Base-by-base conservation (phyloP, 1,140 invertebrate species). In the Epicauta chinensis region DNA sequence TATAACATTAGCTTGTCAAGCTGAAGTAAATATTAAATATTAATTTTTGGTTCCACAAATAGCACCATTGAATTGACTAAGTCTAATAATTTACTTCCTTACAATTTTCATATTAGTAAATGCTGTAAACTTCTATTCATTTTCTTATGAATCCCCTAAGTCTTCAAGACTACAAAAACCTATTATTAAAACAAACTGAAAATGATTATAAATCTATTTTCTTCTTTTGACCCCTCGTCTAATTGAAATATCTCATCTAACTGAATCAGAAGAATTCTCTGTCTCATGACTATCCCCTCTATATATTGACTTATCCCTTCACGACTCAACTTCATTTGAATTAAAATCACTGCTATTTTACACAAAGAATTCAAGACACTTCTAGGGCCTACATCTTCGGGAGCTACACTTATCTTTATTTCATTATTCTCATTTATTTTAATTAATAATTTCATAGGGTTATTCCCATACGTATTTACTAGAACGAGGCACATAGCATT, bases 401-500 rank as follows among this genome's bases (percentile, higher is more conserved):
- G 71, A 60, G 70, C 62, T 51, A 71, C 71, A 43, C 64, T 76
- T 59, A 71, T 74, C 63, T 76, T 79, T 71, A 71, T 75, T 55
- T 69, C 70, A 17, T 58, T 79, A 71, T 78, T 80, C 71, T 63
- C 68, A 51, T 69, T 79, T 68, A 64, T 79, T 65, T 58, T 76
- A 68, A 71, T 77, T 70, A 81, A 77, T 74, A 82, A 82, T 75
- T 78, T 81, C 63, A 59, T 81, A 72, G 77, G 81, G 11, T 66
- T 83, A 73, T 78, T 82, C 36, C 76, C 81, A 2, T 83, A 81
- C 74, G 79, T 84, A 74, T 84, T 83, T 73, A 80, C 79, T 9
- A 68, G 65, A 56, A 74, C 79, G 53, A 80, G 76, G 15, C 80
- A 84, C 68, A 55, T 82, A 73, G 61, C 57, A 30, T 58, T 81